phyloP scores from a whole-genome alignment of 2,888 invertebrate species.

The Tyria jacobaeae region DNA sequence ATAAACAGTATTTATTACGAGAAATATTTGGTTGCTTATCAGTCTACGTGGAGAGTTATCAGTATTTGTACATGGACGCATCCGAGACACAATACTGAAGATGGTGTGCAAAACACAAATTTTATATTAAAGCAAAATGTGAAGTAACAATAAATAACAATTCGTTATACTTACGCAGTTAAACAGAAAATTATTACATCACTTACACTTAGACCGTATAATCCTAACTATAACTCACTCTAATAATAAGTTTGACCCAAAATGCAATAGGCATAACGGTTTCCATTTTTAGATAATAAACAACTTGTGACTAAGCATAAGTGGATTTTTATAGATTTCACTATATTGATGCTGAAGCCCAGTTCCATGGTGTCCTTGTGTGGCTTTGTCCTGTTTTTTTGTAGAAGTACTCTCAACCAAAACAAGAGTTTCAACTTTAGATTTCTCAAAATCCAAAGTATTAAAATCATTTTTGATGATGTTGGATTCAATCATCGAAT shows the following conservation, averaged over 20 bases:
- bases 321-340: not conserved
- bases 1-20: no score
- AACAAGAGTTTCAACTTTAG: not conserved
- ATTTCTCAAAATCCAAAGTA: not conserved
- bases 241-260: not conserved
- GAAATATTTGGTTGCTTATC: not conserved
- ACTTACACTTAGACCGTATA: not conserved
- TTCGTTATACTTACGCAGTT: conserved; percentile 12
- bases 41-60: not conserved
- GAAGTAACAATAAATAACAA: conserved; percentile 5
- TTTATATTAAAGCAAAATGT: not conserved
- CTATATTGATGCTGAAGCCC: not conserved
- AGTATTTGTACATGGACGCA: conserved; percentile 13
- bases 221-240: not conserved
- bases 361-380: not conserved
- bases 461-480: not conserved
- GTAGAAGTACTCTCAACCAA: not conserved
- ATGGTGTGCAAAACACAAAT: not conserved
- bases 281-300: conserved; percentile 1
- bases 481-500: not conserved
- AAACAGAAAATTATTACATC: conserved; percentile 1
- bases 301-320: not conserved
- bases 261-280: conserved; percentile 8
- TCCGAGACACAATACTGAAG: conserved; percentile 7
- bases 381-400: not conserved